phyloP scores from a whole-genome alignment of 2,888 invertebrate species.

The Lepas anatifera region DNA sequence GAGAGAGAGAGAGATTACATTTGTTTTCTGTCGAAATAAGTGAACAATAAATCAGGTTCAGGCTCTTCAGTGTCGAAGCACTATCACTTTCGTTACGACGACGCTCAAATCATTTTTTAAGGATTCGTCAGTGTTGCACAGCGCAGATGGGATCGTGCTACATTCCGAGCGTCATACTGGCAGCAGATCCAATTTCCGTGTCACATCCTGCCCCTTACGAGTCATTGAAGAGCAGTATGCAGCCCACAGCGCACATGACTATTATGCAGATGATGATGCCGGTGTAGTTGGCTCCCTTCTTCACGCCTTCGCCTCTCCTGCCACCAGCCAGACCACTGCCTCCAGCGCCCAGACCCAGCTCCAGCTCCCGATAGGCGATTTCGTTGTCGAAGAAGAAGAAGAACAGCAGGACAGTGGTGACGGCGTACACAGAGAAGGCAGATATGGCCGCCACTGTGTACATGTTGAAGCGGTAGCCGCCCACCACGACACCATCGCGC shows the following conservation, averaged over 20 bases:
- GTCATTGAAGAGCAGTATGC: constrained; percentile 11
- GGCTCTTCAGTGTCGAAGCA: no score
- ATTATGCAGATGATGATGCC: constrained; percentile 35
- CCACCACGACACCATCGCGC: neutral
- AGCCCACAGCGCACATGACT: constrained; percentile 22
- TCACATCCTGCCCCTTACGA: no score
- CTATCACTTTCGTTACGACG: no score
- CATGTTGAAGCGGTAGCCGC: constrained; percentile 1
- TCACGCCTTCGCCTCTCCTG: neutral
- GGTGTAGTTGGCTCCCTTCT: constrained; percentile 37
- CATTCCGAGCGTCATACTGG: no score
- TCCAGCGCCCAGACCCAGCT: neutral
- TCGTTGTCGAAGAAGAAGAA: constrained; percentile 10
- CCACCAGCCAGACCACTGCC: neutral
- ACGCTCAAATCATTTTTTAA: no score
- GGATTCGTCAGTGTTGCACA: no score
- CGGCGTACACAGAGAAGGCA: neutral
- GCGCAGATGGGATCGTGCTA: no score
- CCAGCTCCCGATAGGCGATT: constrained; percentile 8
- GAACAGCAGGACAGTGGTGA: constrained; percentile 2
- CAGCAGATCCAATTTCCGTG: no score
- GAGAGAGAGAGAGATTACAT: no score
- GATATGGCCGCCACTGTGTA: neutral
- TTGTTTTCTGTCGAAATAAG: no score
- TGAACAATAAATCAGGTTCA: no score